Evolutionary conservation across 2,888 invertebrate genomes (phyloP).

Genomic region (Nymphalis c-album): DNA sequence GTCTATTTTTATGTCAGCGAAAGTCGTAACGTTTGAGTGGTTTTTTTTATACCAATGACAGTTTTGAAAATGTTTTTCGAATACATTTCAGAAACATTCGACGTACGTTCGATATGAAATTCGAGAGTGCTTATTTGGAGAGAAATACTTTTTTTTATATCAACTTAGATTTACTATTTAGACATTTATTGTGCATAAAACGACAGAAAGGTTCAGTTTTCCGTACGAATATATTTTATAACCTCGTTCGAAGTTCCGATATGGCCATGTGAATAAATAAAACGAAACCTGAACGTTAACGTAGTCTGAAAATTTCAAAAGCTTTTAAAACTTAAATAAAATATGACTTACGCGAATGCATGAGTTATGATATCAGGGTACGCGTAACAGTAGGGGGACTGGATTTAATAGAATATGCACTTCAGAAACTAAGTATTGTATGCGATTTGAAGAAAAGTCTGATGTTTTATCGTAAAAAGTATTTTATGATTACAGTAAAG

Average conservation of each 20-base stretch:
- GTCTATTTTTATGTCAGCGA: slow-evolving; percentile 71
- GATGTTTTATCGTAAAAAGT: not conserved
- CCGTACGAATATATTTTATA: slow-evolving; percentile 31
- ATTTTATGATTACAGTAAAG: too few relatives aligned
- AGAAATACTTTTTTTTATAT: slow-evolving; percentile 22
- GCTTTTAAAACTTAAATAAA: slow-evolving; percentile 37
- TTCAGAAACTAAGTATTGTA: not conserved
- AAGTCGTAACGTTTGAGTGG: slow-evolving; percentile 67
- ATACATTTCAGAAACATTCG: slow-evolving; percentile 27
- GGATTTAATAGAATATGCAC: slow-evolving; percentile 8
- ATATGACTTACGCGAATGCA: slow-evolving; percentile 27
- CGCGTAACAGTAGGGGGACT: slow-evolving; percentile 7
- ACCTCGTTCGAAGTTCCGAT: slow-evolving; percentile 31
- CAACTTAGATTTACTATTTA: slow-evolving; percentile 28
- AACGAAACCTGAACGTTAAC: slow-evolving; percentile 28
- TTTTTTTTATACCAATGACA: slow-evolving; percentile 70
- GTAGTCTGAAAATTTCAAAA: slow-evolving; percentile 33
- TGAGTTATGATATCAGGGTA: slow-evolving; percentile 24
- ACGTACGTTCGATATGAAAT: slow-evolving; percentile 20
- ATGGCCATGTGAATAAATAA: slow-evolving; percentile 36
- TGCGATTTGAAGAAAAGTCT: not conserved
- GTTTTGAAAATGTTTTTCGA: slow-evolving; percentile 59
- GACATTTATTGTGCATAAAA: slow-evolving; percentile 28
- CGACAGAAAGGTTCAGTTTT: slow-evolving; percentile 24
- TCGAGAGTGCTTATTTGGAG: slow-evolving; percentile 23